Evolutionary conservation across 2,888 invertebrate species (phyloP).

Genomic region (Temnothorax rugatulus): DNA sequence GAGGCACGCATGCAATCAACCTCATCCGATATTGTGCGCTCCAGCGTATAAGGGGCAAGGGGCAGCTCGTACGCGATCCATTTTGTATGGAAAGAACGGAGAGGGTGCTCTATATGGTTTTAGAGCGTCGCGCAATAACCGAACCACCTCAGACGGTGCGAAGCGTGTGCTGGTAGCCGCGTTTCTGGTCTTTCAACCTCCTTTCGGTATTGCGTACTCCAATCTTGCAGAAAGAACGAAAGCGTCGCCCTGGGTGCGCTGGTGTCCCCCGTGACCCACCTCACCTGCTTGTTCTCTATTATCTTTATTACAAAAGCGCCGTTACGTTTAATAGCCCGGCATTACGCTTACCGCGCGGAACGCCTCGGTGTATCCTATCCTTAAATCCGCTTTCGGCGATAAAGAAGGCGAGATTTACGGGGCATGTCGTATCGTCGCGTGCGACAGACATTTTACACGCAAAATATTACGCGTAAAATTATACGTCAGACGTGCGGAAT

Average conservation of each 20-base stretch:
- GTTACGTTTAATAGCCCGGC: conserved; percentile 51
- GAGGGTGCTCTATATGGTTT: conserved; percentile 54
- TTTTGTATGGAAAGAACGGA: conserved; percentile 38
- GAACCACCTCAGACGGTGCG: conserved; percentile 60
- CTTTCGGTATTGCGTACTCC: background rate
- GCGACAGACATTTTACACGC: conserved; percentile 38
- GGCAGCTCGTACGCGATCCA: conserved; percentile 39
- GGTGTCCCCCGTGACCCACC: conserved; percentile 17
- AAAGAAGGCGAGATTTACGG: conserved; percentile 43
- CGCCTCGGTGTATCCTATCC: conserved; percentile 25
- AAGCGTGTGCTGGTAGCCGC: conserved; percentile 49
- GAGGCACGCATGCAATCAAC: conserved; percentile 47
- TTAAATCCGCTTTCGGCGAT: conserved; percentile 48
- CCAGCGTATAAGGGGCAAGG: conserved; percentile 24
- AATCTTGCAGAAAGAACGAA: conserved; percentile 22
- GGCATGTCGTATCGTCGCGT: conserved; percentile 23
- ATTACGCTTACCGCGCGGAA: conserved; percentile 21
- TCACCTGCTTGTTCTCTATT: conserved; percentile 58
- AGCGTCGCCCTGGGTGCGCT: background rate
- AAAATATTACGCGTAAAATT: conserved; percentile 37
- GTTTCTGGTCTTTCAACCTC: background rate
- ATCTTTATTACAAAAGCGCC: conserved; percentile 57
- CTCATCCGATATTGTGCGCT: conserved; percentile 62
- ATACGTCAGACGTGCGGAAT: background rate
- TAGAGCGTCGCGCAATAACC: conserved; percentile 61